Conservation (phyloP, 1,140 invertebrate genomes). For the Drosophila kurseongensis region DNA sequence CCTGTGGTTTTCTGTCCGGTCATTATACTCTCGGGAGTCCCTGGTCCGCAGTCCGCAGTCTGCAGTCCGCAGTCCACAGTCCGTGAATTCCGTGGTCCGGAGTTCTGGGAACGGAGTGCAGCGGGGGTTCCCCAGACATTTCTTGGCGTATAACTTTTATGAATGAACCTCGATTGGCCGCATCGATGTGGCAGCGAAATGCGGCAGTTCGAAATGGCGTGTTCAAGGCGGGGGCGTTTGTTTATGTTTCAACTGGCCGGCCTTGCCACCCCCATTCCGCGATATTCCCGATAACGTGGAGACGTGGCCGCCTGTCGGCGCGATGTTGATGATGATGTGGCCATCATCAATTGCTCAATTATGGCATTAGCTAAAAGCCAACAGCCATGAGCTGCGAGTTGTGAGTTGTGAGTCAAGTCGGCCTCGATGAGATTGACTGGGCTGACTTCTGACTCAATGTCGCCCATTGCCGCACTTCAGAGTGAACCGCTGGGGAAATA, state of each 20-base stretch:
- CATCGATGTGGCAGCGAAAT: constrained; percentile 38
- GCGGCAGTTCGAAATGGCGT: constrained; percentile 6
- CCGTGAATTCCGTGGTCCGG: background rate
- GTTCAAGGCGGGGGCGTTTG: constrained; percentile 64
- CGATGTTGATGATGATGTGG: constrained; percentile 9
- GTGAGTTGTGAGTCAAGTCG: constrained; percentile 11
- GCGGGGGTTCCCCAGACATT: background rate
- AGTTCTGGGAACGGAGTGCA: background rate
- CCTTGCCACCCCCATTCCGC: constrained; percentile 13
- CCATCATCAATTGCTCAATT: constrained; percentile 52
- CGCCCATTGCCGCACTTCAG: background rate
- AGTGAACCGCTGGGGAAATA: background rate
- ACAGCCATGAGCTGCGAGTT: constrained; percentile 11
- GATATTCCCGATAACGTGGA: constrained; percentile 16
- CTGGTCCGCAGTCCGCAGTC: no score
- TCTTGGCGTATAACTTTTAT: constrained; percentile 60
- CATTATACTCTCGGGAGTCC: background rate
- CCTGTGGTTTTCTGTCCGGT: background rate
- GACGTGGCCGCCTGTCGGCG: constrained; percentile 3
- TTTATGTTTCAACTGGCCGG: constrained; percentile 59
- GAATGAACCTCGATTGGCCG: constrained; percentile 66
- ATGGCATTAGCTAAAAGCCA: constrained; percentile 40
- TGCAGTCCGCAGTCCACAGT: no score
- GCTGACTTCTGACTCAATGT: background rate
- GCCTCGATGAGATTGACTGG: constrained; percentile 26